These are phyloP conservation scores for Cyrtodaria siliqua DNA, from an alignment of 2,888 invertebrate genomes.

Conservation along the genomic window DNA sequence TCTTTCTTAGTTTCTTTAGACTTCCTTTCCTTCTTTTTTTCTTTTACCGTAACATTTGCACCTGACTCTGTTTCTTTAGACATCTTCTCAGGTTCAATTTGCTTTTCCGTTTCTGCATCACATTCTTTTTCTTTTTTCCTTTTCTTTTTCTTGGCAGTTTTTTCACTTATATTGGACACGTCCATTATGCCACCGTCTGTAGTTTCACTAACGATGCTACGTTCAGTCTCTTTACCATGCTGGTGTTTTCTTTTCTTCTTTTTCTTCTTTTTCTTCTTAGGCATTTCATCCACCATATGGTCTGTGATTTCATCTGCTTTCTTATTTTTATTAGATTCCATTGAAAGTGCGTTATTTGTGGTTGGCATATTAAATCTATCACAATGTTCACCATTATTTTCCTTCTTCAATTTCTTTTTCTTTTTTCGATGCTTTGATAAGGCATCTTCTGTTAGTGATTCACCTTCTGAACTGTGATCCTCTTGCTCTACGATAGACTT, in stretches of 20 bases:
- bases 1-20: neutral
- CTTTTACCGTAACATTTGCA: neutral
- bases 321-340: neutral
- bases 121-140: slow-evolving; percentile 11
- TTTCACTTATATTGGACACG: slow-evolving; percentile 24
- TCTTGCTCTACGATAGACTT: no score
- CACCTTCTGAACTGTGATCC: no score
- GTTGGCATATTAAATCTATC: neutral
- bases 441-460: neutral
- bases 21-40: slow-evolving; percentile 1
- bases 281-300: neutral
- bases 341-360: neutral
- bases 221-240: neutral
- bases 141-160: slow-evolving; percentile 37
- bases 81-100: neutral
- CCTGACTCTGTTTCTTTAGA: neutral
- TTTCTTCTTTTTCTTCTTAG: slow-evolving; percentile 44
- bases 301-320: neutral
- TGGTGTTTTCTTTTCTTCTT: slow-evolving; percentile 33
- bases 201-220: neutral
- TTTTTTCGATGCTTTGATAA: neutral
- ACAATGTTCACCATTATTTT: neutral
- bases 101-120: neutral
- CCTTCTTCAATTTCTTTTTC: neutral
- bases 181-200: slow-evolving; percentile 4